Base-by-base conservation (phyloP, 2,113 vertebrate genomes). In the Sminthopsis crassicaudata region DNA sequence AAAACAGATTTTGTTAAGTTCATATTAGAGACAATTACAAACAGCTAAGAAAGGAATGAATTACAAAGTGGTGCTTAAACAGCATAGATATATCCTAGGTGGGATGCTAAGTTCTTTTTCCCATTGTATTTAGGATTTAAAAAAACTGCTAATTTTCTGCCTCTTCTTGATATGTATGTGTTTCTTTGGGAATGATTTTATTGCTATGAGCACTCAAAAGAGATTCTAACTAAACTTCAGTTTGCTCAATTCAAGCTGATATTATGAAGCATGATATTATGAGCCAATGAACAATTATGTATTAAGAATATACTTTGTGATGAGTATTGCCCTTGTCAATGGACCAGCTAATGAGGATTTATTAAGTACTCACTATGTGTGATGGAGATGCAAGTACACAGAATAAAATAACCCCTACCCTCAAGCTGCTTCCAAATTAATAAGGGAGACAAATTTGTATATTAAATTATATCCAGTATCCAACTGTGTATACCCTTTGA, bases 121-220 rank as follows among this genome's bases (percentile, higher is more conserved):
- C 88, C 23, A 52, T 88, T 95, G 53, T 55, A 88, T 92, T 94
- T 96, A 91, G 91, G 12, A 4, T 51, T 93, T 91, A 92, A 92
- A 14, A n/a, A 93, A 94, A 57, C 60, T 23, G 84, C 89, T 94
- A 46, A 52, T 46, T 91, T 93, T 90, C 92, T 91, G 23, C 5
- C 92, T 94, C 48, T 91, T 2, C 8, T 93, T 36, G 16, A 67
- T 89, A 6, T 94, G n/a, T 92, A 92, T 53, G 52, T 12, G 10
- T 7, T 92, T 94, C 92, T 95, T 93, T 97, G 46, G 23, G 91
- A 96, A 92, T 92, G 90, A 92, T 91, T n/a, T 76, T 92, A 27
- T 48, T 90, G 0, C 14, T 6, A 3, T 52, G 27, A 42, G n/a
- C n/a, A 42, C 67, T 84, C 67, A 84, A 42, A 2, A 42, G 42